Base-by-base conservation (phyloP, 2,113 vertebrate genomes). In the Heterotilapia buettikoferi region DNA sequence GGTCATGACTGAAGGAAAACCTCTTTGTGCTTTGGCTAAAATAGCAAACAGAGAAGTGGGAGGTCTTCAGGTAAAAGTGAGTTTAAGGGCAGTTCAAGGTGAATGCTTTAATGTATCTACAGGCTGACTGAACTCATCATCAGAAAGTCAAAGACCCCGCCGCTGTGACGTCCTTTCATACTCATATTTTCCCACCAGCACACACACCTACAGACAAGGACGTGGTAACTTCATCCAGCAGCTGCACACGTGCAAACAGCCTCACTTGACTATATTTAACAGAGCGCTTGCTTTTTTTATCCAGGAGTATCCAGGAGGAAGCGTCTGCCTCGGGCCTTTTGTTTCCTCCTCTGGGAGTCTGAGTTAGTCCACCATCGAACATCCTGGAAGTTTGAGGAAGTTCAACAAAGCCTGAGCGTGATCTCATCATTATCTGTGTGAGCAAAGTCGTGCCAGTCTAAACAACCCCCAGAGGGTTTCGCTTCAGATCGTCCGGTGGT, bases 261-360 rank as follows among this genome's bases (percentile, higher is more conserved):
- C 9, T 13, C 85, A 10, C 21, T 63, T 1, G 2, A 31, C 90
- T 84, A 84, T 79, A 84, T 86, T 87, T 91, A 93, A 86, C 84
- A 47, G 71, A 12, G 14, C 3, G 14, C 40, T 31, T 83, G 21
- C 87, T 93, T 88, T 90, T 89, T 93, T 89, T 88, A 86, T 53
- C 84, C 19, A 10, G 13, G 86, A 53, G 82, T 82, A 83, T 90
- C 88, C 81, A 21, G 80, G 90, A 91, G 84, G 83, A 90, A 89
- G 85, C 2, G 63, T 18, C 38, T 16, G 57, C 50, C 78, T 66
- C 19, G 2, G 43, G 11, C 61, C 47, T 61, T 86, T 90, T 59
- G 84, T 87, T 88, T 84, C 24, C 79, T 81, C 82, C 19, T 84
- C 31, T 29, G 80, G 11, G 84, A 84, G 12, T 53, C 80, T 47